Base-by-base conservation (phyloP, 2,113 vertebrate genomes). In the Budorcas taxicolor region DNA sequence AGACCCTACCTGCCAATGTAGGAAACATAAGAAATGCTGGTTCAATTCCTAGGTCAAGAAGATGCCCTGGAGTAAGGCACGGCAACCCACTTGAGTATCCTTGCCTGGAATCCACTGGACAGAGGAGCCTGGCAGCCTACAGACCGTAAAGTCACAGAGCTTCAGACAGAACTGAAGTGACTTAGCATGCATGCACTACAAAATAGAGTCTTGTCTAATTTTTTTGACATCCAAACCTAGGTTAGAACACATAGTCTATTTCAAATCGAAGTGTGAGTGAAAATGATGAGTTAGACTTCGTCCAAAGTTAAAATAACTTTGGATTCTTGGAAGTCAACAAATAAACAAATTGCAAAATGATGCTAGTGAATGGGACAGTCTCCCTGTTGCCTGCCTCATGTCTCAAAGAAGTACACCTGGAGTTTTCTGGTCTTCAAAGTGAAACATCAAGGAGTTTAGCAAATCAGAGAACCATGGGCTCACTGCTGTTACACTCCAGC, bases 401-500 rank as follows among this genome's bases (percentile, higher is more conserved):
- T 5, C 31, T 82, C 36, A 50, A 5, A 58, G 25, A 31, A 58
- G 17, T n/a, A 45, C 36, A 1, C 16, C 6, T 86, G 15, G 27
- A 29, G 31, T 55, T 64, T 36, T 16, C 13, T 27, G 4, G 8
- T 64, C 50, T 33, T 9, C 1, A 55, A 27, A 60, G 6, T 2
- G 1, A 67, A 17, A 52, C 6, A 29, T 29, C 16, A 7, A 9
- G 4, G 3, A 36, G 3, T 43, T 90, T 40, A 40, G 53, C 21
- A 45, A 64, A 50, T 81, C 15, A 11, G 2, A 17, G 14, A 43
- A 21, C 5, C 55, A 0, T 12, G 3, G 1, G 1, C 21, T 90
- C 33, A 45, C 1, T 58, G 16, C 8, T 17, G 0, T 40, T 43
- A 27, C 1, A 15, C 2, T 29, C 21, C 6, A 60, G 13, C 14